Conservation (phyloP, 2,888 invertebrate genomes). For the Thymelicus lineola region DNA sequence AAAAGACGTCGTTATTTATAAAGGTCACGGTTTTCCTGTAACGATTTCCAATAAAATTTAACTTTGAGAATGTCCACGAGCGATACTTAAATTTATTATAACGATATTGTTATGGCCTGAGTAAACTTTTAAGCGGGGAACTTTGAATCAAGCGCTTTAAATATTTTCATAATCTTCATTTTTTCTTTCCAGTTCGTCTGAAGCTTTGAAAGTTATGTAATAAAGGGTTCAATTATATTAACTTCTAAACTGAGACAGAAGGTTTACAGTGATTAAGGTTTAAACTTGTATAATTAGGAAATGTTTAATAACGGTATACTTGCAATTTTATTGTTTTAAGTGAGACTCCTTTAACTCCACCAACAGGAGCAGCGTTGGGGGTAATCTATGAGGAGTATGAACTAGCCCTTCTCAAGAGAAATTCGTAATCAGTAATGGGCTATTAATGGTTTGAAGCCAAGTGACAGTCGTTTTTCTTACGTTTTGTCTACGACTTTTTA, state of each 20-base stretch:
- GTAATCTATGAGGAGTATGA: too few species aligned
- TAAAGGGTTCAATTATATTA: not conserved
- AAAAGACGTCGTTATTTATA: not conserved
- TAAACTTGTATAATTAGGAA: too few species aligned
- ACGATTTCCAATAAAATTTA: conserved; percentile 15
- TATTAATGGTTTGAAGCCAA: too few species aligned
- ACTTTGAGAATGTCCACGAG: conserved; percentile 1
- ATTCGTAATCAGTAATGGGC: not conserved
- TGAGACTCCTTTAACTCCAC: too few species aligned
- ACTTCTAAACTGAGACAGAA: too few species aligned
- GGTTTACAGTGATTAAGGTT: too few species aligned
- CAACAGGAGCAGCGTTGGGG: too few species aligned
- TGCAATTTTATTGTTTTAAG: too few species aligned
- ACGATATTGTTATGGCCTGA: conserved; percentile 12
- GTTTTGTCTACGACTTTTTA: too few species aligned
- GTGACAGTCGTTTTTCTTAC: too few species aligned
- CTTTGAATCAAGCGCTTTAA: conserved; percentile 28
- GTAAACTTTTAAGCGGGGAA: conserved; percentile 27
- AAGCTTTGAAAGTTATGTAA: not conserved
- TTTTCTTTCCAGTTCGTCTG: conserved; percentile 22
- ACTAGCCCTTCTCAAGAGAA: too few species aligned
- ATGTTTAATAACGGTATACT: too few species aligned
- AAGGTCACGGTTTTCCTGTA: not conserved
- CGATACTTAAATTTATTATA: conserved; percentile 24
- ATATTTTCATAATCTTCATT: conserved; percentile 18